These are phyloP conservation scores for Sebastes nivosus DNA, from an alignment of 2,797 vertebrate genomes.

Conservation along the genomic window DNA sequence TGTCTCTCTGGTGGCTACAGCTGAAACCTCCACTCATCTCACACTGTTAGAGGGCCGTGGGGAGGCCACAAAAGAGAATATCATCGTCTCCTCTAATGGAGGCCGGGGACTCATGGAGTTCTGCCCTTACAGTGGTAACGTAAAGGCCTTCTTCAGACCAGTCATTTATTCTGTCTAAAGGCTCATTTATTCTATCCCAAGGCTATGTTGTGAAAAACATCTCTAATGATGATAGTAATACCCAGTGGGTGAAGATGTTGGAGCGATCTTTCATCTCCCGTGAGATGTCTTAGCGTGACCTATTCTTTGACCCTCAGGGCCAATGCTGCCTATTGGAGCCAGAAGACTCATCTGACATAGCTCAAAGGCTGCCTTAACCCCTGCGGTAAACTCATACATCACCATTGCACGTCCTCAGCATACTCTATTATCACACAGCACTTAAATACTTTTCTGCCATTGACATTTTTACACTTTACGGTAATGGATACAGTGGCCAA, in stretches of 20 bases:
- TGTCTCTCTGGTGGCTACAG: constrained; percentile 50
- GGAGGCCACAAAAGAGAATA: constrained; percentile 61
- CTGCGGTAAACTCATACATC: constrained; percentile 52
- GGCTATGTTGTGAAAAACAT: constrained; percentile 78
- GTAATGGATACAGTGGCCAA: constrained; percentile 13
- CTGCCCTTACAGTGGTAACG: constrained; percentile 62
- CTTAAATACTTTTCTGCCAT: constrained; percentile 13
- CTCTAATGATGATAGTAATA: constrained; percentile 78
- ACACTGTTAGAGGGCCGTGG: constrained; percentile 54
- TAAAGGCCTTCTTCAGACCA: constrained; percentile 57
- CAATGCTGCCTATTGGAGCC: constrained; percentile 68
- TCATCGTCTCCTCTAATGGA: constrained; percentile 67
- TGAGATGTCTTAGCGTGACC: constrained; percentile 66
- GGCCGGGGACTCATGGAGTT: constrained; percentile 57
- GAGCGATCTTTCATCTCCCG: constrained; percentile 66
- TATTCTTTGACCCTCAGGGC: constrained; percentile 68
- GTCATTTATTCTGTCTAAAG: constrained; percentile 75
- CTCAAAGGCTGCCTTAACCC: constrained; percentile 67
- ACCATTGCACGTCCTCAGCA: constrained; percentile 41
- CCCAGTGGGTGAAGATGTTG: constrained; percentile 71
- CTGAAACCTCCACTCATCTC: constrained; percentile 52
- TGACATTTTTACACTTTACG: constrained; percentile 10
- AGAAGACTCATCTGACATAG: constrained; percentile 72
- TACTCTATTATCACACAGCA: constrained; percentile 25
- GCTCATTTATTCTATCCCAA: constrained; percentile 77